Evolutionary conservation across 2,113 vertebrate species (phyloP).

Genomic region (Microcebus ravelobensis): DNA sequence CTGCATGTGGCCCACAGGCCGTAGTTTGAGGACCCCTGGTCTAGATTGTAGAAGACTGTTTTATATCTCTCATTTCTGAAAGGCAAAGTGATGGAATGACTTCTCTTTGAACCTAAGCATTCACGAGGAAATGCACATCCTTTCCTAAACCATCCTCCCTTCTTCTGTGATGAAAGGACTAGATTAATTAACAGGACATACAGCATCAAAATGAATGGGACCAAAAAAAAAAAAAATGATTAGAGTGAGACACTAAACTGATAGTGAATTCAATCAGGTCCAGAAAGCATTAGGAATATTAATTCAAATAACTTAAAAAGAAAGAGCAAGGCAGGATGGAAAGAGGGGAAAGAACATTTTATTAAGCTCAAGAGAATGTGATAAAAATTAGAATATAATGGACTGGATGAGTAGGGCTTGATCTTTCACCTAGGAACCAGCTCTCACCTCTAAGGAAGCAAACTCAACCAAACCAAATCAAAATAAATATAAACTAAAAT

Average conservation of each 20-base stretch:
- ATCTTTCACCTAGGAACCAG: constrained; percentile 46
- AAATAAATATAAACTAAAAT: not conserved
- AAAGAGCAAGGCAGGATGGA: not conserved
- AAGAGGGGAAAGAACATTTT: not conserved
- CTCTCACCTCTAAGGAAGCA: not conserved
- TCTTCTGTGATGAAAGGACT: not conserved
- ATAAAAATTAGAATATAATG: constrained; percentile 22
- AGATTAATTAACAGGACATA: not conserved
- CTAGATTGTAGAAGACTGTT: not conserved
- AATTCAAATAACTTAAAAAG: constrained; percentile 27
- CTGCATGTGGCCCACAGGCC: too few species aligned
- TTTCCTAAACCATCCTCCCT: not conserved
- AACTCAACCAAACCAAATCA: not conserved
- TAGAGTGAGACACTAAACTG: not conserved
- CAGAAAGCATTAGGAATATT: not conserved
- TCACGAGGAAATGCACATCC: not conserved
- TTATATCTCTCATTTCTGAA: not conserved
- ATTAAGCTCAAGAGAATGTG: not conserved
- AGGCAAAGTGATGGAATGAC: not conserved
- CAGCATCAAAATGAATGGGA: not conserved
- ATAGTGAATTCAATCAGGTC: not conserved
- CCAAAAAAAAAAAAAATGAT: constrained; percentile 4
- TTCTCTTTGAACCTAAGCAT: not conserved
- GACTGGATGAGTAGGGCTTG: not conserved
- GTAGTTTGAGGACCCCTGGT: too few species aligned